Evolutionary conservation across 92 coral and sea anemone genomes (phyloP), one percentile per base, ranked within the genome.

Genomic region (Nematostella vectensis): DNA sequence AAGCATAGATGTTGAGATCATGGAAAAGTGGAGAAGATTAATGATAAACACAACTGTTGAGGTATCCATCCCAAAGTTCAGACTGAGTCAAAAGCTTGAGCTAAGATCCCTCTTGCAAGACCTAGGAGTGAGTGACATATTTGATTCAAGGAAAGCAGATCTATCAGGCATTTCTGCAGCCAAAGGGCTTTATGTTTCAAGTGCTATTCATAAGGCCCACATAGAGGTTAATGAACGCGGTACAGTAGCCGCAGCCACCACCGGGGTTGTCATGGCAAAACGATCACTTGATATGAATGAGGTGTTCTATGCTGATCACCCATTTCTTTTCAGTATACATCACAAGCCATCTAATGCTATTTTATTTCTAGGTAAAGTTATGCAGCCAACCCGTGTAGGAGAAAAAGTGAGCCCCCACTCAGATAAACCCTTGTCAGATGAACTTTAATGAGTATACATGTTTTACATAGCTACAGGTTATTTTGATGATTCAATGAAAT

Each of bases 201-300:
- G 74, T 31, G 63, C 76, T 1, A 58, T 88, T 12, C 96, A 88
- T 66, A 85, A 79, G 42, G 82, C 94, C 15, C 70, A 74, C 29
- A 61, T 88, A 9, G 73, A 79, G 16, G 81, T 88, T 18, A 79
- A 71, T 50, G 96, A 88, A 55, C 48, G 65, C 50, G 96, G 96
- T 21, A 68, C 96, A 8, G 94, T 83, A 43, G 94, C 96, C 0
- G 82, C 96, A 0, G 96, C 96, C 6, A 85, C 94, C 3, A 61
- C 96, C 0, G 94, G 88, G 3, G 70, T 79, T 4, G 47, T 59
- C 1, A 38, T 79, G 63, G 70, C 47, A 63, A 74, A 68, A 58
- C 56, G 87, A 61, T 83, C 88, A 9, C 29, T 88, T 13, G 94
- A 75, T 33, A 45, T 71, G 50, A 71, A 67, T 68, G 85, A 93